Evolutionary conservation across 2,888 invertebrate species (phyloP).

Genomic region (Lasioglossum figueresi): DNA sequence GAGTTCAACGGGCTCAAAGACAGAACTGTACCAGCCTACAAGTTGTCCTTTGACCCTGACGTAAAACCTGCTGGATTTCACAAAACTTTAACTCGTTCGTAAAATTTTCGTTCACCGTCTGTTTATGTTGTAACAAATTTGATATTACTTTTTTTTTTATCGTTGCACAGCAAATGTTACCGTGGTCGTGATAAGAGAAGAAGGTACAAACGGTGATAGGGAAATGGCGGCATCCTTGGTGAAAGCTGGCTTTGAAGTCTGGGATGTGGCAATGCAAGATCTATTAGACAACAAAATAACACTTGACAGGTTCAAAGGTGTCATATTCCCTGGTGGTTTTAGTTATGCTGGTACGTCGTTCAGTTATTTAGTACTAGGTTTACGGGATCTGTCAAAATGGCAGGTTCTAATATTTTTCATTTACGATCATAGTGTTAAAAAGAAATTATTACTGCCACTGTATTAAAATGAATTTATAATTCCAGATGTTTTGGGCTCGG

Average conservation of each 20-base stretch:
- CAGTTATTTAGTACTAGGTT: background rate
- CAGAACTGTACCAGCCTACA: constrained; percentile 90
- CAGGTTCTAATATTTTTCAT: background rate
- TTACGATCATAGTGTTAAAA: background rate
- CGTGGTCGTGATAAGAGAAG: constrained; percentile 97
- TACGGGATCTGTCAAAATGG: background rate
- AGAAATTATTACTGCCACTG: background rate
- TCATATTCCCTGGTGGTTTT: constrained; percentile 99
- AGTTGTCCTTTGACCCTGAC: constrained; percentile 89
- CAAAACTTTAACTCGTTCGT: constrained; percentile 45
- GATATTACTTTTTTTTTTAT: constrained; percentile 6
- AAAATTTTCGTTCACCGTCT: background rate
- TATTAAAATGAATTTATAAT: constrained; percentile 1
- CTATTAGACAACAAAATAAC: constrained; percentile 89
- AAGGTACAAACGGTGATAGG: constrained; percentile 98
- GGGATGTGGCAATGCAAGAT: constrained; percentile 98
- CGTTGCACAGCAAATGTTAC: constrained; percentile 82
- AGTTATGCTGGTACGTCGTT: constrained; percentile 93
- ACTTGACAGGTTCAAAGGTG: constrained; percentile 92
- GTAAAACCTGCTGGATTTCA: constrained; percentile 61
- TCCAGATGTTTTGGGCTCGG: constrained; percentile 96
- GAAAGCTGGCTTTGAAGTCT: constrained; percentile 95
- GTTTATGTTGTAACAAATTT: background rate
- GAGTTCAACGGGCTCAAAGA: constrained; percentile 90
- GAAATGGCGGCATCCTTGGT: constrained; percentile 97